A percentile compares a stretch with the other conserved stretches of the same genome.
phyloP scores from a whole-genome alignment of 2,797 vertebrate species.

The Lacerta viridis region DNA sequence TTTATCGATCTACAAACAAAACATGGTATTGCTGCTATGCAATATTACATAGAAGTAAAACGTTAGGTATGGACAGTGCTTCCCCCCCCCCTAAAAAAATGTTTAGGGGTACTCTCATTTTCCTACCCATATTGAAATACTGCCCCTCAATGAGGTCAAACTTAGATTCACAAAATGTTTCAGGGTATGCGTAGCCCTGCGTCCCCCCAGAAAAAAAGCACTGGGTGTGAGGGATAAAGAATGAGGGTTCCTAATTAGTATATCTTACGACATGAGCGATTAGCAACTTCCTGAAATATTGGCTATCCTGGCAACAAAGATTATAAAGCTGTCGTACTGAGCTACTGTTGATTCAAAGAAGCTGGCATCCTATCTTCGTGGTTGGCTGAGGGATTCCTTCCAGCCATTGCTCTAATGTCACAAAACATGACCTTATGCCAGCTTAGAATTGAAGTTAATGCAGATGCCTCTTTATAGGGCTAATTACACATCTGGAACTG shows the following conservation, averaged over 20 bases:
- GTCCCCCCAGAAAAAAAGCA: no score
- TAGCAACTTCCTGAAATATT: not conserved
- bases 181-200: no score
- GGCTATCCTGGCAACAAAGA: conserved; percentile 10
- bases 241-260: not conserved
- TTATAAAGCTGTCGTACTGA: not conserved
- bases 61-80: not conserved
- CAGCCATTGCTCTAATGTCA: not conserved
- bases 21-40: not conserved
- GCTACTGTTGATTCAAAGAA: not conserved
- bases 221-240: not conserved
- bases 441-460: not conserved
- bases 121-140: no score
- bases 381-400: not conserved
- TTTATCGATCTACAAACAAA: conserved; percentile 7
- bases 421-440: not conserved
- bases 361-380: not conserved
- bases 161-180: no score
- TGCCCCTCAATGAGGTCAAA: no score
- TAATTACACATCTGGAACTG: no score
- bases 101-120: no score
- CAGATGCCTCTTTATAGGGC: no score
- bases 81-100: no score
- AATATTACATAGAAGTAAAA: not conserved
- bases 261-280: not conserved